Conservation (phyloP, 1,140 invertebrate species). For the Episyrphus balteatus region DNA sequence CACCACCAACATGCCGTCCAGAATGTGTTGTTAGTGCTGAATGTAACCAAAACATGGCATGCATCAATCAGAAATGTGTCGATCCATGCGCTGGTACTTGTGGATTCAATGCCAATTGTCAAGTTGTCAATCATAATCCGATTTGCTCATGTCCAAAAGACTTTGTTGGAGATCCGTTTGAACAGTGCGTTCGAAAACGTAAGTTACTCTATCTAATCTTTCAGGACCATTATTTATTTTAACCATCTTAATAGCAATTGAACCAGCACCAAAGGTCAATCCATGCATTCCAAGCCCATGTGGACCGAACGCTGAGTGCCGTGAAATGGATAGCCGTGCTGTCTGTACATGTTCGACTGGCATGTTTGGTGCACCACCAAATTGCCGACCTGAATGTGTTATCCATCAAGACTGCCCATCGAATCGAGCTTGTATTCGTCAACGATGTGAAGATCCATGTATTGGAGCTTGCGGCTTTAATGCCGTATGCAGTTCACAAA, state of each 20-base stretch:
- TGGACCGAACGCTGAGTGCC: slow-evolving; percentile 68
- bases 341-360: slow-evolving; percentile 65
- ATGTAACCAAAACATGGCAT: slow-evolving; percentile 58
- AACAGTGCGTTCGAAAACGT: slow-evolving; percentile 59
- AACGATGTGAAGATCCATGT: slow-evolving; percentile 69
- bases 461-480: slow-evolving; percentile 73
- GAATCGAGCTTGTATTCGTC: slow-evolving; percentile 62
- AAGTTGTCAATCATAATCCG: slow-evolving; percentile 72
- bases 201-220: slow-evolving; percentile 30
- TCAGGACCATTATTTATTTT: neutral
- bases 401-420: slow-evolving; percentile 70
- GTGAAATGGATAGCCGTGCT: slow-evolving; percentile 52
- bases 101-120: slow-evolving; percentile 64
- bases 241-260: slow-evolving; percentile 13
- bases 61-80: slow-evolving; percentile 66
- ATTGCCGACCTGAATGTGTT: slow-evolving; percentile 64
- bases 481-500: slow-evolving; percentile 62
- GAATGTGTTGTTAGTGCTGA: slow-evolving; percentile 71
- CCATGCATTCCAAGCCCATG: slow-evolving; percentile 72
- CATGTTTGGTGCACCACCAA: slow-evolving; percentile 72
- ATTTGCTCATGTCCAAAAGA: slow-evolving; percentile 69
- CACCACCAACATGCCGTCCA: slow-evolving; percentile 63
- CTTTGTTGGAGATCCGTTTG: slow-evolving; percentile 71
- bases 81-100: slow-evolving; percentile 74
- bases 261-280: slow-evolving; percentile 39